Evolutionary conservation across 2,113 vertebrate genomes (phyloP).

Genomic region (Oreochromis niloticus): DNA sequence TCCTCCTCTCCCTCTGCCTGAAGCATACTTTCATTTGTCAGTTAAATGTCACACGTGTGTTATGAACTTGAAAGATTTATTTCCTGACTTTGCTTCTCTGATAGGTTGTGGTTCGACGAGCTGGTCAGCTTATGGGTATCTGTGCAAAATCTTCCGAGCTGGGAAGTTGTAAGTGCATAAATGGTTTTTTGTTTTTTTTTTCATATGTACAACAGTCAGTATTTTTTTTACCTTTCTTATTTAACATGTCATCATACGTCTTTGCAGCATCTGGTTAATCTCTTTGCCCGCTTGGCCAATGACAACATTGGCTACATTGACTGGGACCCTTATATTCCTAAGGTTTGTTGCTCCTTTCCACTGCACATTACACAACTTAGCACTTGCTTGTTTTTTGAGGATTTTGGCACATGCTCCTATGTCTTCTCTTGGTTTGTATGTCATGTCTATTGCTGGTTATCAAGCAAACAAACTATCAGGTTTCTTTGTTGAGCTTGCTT

Average conservation of each 20-base stretch:
- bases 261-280: slow-evolving; percentile 88
- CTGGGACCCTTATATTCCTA: slow-evolving; percentile 95
- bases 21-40: neutral
- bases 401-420: neutral
- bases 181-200: neutral
- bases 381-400: slow-evolving; percentile 11
- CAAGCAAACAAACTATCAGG: slow-evolving; percentile 42
- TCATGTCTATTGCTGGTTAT: neutral
- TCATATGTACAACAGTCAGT: neutral
- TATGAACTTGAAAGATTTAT: neutral
- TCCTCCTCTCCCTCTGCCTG: neutral
- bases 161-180: slow-evolving; percentile 88
- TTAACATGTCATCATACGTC: slow-evolving; percentile 10
- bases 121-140: slow-evolving; percentile 91
- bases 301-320: slow-evolving; percentile 98
- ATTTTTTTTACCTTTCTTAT: neutral
- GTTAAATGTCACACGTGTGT: neutral
- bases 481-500: slow-evolving; percentile 36
- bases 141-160: slow-evolving; percentile 95
- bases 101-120: slow-evolving; percentile 97
- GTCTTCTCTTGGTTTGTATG: slow-evolving; percentile 1
- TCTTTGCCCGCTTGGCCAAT: slow-evolving; percentile 92
- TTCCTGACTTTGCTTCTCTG: neutral
- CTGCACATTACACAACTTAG: neutral
- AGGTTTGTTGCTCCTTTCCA: slow-evolving; percentile 73